Base-by-base conservation (phyloP, 1,140 invertebrate species). In the Leptestheria dahalacensis region DNA sequence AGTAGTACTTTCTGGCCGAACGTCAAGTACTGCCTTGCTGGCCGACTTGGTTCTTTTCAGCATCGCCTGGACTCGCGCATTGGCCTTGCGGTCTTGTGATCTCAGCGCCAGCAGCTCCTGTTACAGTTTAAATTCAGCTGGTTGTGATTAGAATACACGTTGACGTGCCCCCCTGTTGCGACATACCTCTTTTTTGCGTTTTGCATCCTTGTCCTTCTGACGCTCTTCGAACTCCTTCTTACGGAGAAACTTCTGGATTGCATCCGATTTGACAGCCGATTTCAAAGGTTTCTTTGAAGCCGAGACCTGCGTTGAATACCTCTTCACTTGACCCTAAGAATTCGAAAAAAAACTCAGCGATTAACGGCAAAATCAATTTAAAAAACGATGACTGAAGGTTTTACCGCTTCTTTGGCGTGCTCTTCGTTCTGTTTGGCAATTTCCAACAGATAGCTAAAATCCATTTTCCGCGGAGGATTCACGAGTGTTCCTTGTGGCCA, bases 31-130 rank as follows among this genome's bases (percentile, higher is more conserved):
- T 6, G 87, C 83, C 70, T 91, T 88, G 69, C 89, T 91, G 0
- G 87, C 86, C 54, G 87, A 86, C 74, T 92, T 92, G 23, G 87
- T 91, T 2, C 88, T 74, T 68, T 82, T 81, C 62, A 84, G 74
- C 74, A 85, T 84, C 57, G 79, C 77, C 65, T 77, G 78, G 0
- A 81, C 75, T 24, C 79, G 63, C 62, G 74, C 72, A 33, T 74
- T 74, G 15, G 78, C 75, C 66, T 81, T 81, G 61, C 73, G 74
- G 69, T 80, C 79, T 68, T 77, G 81, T 65, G 84, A 81, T 29
- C 89, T 72, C 66, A 90, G 75, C 23, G 84, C 79, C 54, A 88
- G 67, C 24, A 93, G 70, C 68, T 79, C 74, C 76, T 78, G 65
- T 57, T 67, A 61, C 64, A 66, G 62, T 57, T 63, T n/a, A n/a